Conservation (phyloP, 2,888 invertebrate genomes). For the Hyposoter dolosus region DNA sequence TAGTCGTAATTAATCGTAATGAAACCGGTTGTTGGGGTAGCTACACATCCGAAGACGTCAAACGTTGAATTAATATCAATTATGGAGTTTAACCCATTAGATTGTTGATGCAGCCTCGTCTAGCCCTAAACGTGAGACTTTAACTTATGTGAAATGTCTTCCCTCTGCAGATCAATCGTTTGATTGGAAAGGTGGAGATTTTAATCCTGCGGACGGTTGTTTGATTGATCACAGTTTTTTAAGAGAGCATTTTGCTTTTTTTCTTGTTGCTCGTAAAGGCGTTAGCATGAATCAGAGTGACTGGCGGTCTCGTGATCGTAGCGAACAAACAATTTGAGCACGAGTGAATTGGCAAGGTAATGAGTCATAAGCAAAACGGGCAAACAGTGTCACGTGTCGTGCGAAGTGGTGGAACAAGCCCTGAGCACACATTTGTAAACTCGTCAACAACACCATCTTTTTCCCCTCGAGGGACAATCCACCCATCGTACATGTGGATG, state of each 20-base stretch:
- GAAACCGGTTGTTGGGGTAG: conserved; percentile 69
- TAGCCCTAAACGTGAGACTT: not conserved
- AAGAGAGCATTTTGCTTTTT: not conserved
- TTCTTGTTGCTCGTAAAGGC: not conserved
- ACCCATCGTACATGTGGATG: conserved; percentile 20
- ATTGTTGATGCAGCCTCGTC: not conserved
- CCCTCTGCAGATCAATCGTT: not conserved
- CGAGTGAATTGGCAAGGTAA: conserved; percentile 75
- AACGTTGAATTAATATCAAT: conserved; percentile 76
- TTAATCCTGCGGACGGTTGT: not conserved
- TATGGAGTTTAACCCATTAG: conserved; percentile 53
- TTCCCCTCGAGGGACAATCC: conserved; percentile 40
- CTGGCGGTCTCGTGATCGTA: conserved; percentile 24
- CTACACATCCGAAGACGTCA: conserved; percentile 66
- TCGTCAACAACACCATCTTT: conserved; percentile 22
- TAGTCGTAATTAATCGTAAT: conserved; percentile 73
- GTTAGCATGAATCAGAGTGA: not conserved
- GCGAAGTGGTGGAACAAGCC: not conserved
- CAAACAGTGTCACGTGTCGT: conserved; percentile 79
- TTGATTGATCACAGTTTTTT: not conserved
- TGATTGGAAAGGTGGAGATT: not conserved
- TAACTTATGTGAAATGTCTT: not conserved
- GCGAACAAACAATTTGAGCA: conserved; percentile 55
- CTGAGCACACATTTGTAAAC: conserved; percentile 10
- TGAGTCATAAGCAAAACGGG: conserved; percentile 77